A percentile compares a stretch with the other conserved stretches of the same genome.
phyloP scores from a whole-genome alignment of 2,797 vertebrate species.

The Peromyscus nudipes region DNA sequence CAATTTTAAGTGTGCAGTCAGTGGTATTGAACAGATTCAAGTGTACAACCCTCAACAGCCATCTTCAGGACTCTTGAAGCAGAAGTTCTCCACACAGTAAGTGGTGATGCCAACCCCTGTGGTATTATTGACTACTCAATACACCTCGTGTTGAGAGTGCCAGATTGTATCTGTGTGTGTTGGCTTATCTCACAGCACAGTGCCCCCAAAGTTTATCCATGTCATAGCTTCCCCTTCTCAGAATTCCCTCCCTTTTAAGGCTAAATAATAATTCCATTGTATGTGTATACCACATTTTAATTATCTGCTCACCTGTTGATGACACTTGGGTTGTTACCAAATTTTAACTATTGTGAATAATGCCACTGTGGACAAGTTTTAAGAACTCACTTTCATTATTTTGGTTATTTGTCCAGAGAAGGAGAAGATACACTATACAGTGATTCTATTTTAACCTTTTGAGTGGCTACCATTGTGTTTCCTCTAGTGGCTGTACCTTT shows the following conservation, averaged over 20 bases:
- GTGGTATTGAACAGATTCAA: not conserved
- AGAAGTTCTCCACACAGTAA: not conserved
- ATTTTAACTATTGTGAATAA: not conserved
- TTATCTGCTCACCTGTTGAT: too few species aligned
- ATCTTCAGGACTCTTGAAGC: not conserved
- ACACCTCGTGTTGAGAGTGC: too few species aligned
- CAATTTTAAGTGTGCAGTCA: not conserved
- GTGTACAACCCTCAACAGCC: not conserved
- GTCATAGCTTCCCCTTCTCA: not conserved
- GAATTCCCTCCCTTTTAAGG: not conserved
- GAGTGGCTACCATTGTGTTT: not conserved
- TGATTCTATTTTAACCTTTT: not conserved
- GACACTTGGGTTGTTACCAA: not conserved
- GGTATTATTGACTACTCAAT: not conserved
- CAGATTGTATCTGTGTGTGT: not conserved
- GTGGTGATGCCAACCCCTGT: not conserved
- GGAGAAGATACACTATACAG: not conserved
- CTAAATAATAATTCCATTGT: not conserved
- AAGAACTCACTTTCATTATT: not conserved
- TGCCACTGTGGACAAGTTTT: not conserved
- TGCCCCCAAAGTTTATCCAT: not conserved
- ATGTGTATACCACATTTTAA: not conserved
- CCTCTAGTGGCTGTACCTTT: not conserved
- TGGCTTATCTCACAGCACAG: not conserved
- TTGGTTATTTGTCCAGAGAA: not conserved